Evolutionary conservation across 2,113 vertebrate species (phyloP).

Genomic region (Hemiprocne comata): DNA sequence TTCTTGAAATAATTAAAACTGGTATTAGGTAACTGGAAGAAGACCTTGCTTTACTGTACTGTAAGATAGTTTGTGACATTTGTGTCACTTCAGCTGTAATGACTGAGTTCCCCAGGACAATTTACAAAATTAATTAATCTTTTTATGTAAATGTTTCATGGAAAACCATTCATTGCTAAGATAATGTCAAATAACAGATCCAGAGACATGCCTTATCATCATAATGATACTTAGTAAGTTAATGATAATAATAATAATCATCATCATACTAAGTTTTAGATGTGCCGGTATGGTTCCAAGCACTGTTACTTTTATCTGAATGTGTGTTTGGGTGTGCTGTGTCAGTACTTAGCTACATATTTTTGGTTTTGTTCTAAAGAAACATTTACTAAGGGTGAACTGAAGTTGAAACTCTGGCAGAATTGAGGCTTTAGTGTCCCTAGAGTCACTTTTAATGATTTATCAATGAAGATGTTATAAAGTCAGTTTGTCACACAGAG

Average conservation of each 20-base stretch:
- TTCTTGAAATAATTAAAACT: not conserved
- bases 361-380: slow-evolving; percentile 60
- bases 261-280: not conserved
- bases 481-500: not conserved
- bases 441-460: slow-evolving; percentile 13
- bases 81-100: slow-evolving; percentile 48
- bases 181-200: not conserved
- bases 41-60: slow-evolving; percentile 17
- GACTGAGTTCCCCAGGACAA: slow-evolving; percentile 2
- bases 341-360: not conserved
- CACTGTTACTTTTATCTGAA: not conserved
- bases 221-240: not conserved
- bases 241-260: not conserved
- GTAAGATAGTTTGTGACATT: slow-evolving; percentile 22
- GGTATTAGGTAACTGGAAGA: not conserved
- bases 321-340: not conserved
- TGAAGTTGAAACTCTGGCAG: not conserved
- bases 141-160: not conserved
- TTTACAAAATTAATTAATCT: slow-evolving; percentile 45
- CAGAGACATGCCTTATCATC: not conserved
- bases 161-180: slow-evolving; percentile 6
- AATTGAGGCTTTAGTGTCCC: not conserved
- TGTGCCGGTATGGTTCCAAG: not conserved
- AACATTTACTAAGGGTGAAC: slow-evolving; percentile 31
- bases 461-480: not conserved